Evolutionary conservation across 2,113 vertebrate genomes (phyloP), one percentile per base, ranked within the genome.

Genomic region (Garra rufa): DNA sequence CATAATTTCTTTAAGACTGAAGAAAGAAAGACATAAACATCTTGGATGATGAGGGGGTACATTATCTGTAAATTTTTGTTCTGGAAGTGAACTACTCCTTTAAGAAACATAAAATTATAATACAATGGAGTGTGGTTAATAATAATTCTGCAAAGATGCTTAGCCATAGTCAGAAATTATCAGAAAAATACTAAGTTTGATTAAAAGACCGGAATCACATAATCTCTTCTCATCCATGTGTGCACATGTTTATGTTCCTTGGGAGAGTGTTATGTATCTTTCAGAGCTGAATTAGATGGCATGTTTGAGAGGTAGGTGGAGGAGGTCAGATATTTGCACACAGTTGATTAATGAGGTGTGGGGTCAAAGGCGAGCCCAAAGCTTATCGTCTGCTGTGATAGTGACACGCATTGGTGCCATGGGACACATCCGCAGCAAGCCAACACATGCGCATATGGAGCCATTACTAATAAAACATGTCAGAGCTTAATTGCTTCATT

Each of bases 271-370:
- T 2, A 26, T n/a, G 19, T 24, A 55, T 76, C 71, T 67, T 63
- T 52, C 30, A 50, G 71, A n/a, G 74, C 76, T 24, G 28, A 77
- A 76, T 69, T 50, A 34, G 48, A 71, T 50, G 52, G 63, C 55
- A 55, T 69, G 48, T 48, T n/a, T 79, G 67, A 67, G n/a, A 80
- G 63, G 9, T 41, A 15, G 44, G 21, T 78, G 52, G 57, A 63
- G 17, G 19, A 77, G 67, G 74, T 83, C 44, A 48, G 46, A 80
- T 65, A 78, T 78, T 61, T 13, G 11, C n/a, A 1, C 43, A 28
- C 3, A 71, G 67, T 69, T 86, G 76, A 80, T 83, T 67, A 85
- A 88, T 85, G 83, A 85, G 80, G 48, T 73, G 61, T 77, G 71
- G 34, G 50, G 73, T 77, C 46, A 86, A 74, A 74, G 48, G 46